A percentile compares a stretch with the other conserved stretches of the same genome.
Conservation (phyloP, 2,888 invertebrate genomes). For the Chrysodeixis includens region DNA sequence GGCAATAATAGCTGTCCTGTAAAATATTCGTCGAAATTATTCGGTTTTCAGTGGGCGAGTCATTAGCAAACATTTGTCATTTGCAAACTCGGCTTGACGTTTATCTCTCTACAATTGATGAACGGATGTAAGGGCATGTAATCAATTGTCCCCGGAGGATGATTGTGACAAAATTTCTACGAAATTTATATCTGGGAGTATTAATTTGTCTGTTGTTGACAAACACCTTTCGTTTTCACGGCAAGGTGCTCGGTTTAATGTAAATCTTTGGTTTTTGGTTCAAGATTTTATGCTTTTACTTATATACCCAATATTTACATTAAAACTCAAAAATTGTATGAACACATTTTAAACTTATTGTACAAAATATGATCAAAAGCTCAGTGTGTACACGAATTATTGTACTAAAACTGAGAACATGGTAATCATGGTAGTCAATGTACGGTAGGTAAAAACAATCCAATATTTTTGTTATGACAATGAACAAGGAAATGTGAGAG, state of each 20-base stretch:
- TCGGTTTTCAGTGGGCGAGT: conserved; percentile 77
- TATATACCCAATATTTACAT: too few relatives aligned
- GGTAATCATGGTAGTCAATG: too few relatives aligned
- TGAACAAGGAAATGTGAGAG: too few relatives aligned
- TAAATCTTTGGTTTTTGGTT: conserved; percentile 8
- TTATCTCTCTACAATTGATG: conserved; percentile 85
- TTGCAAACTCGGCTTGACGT: conserved; percentile 84
- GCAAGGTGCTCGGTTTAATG: conserved; percentile 36
- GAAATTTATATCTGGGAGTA: conserved; percentile 65
- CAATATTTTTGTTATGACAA: background rate
- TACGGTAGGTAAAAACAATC: background rate
- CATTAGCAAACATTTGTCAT: conserved; percentile 87
- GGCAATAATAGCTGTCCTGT: conserved; percentile 66
- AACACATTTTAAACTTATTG: too few relatives aligned
- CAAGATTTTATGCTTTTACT: background rate
- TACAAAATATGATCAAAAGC: too few relatives aligned
- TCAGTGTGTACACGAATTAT: too few relatives aligned
- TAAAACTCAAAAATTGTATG: too few relatives aligned
- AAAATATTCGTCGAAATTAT: conserved; percentile 77
- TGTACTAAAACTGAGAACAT: too few relatives aligned
- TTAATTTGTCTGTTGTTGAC: conserved; percentile 65
- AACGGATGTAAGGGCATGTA: conserved; percentile 83
- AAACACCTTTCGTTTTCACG: conserved; percentile 55
- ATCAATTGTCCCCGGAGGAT: conserved; percentile 81
- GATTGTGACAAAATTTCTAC: conserved; percentile 73